Percentiles rank a stretch among this genome's conserved stretches.
Conservation (phyloP, 92 coral and sea anemone genomes). For the Phenganax subtilis region DNA sequence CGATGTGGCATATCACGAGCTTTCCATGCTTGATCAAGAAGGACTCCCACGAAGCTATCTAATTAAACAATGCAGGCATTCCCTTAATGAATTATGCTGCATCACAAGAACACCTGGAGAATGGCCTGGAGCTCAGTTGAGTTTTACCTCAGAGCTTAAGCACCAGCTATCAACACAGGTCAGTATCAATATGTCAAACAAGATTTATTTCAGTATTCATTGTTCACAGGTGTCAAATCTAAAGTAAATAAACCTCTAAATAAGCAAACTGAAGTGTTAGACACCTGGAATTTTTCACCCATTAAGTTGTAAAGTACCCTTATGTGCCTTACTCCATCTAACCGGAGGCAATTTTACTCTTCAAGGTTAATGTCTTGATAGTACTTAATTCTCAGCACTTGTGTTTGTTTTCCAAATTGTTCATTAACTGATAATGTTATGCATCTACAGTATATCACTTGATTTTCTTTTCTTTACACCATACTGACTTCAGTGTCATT, state of each 20-base stretch:
- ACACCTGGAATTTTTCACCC: too few relatives aligned
- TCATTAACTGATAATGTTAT: neutral
- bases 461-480: neutral
- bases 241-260: too few relatives aligned
- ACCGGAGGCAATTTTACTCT: too few relatives aligned
- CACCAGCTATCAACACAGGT: conserved; percentile 45
- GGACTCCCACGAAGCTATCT: conserved; percentile 30
- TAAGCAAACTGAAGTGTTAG: neutral
- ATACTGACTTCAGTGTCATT: conserved; percentile 6
- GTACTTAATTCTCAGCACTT: too few relatives aligned
- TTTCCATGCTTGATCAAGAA: conserved; percentile 36
- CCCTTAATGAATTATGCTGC: conserved; percentile 21
- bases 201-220: neutral
- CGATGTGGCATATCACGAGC: conserved; percentile 54
- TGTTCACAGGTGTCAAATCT: too few relatives aligned
- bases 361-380: too few relatives aligned
- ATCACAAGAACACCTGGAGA: conserved; percentile 48
- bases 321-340: too few relatives aligned
- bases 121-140: conserved; percentile 52
- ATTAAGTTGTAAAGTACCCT: too few relatives aligned
- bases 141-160: conserved; percentile 47
- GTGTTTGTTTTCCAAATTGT: neutral
- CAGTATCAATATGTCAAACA: neutral
- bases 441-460: too few relatives aligned
- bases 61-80: conserved; percentile 44